Evolutionary conservation across 2,888 invertebrate species (phyloP), one percentile per base, ranked within the genome.

Genomic region (Abrostola triplasia): DNA sequence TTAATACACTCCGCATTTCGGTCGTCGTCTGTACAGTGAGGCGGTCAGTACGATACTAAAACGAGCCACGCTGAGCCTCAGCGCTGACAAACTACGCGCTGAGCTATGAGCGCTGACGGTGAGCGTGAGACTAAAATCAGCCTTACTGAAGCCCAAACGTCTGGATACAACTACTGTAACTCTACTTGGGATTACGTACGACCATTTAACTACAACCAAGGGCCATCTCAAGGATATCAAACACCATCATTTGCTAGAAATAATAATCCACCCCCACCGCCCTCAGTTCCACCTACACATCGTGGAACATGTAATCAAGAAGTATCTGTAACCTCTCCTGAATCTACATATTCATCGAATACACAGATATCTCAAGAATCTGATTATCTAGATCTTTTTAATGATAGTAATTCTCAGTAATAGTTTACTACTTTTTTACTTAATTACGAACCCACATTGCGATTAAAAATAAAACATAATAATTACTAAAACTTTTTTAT

Each of bases 1-100:
- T 66, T 77, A 73, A 73, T 66, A 61, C 70, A 59, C 68, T 69
- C 59, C 67, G 73, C 73, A 68, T 70, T 70, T 73, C 73, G 51
- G 67, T 71, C 57, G n/a, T n/a, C 65, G 69, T 71, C 70, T 74
- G 67, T 67, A 67, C 69, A 42, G 40, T 47, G 54, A 44, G 37
- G 67, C 55, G 70, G 48, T 67, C 61, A 64, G 71, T 56, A 68
- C 67, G 66, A 69, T 67, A 71, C 73, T 69, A n/a, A n/a, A n/a
- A n/a, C n/a, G n/a, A n/a, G n/a, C n/a, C n/a, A n/a, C n/a, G n/a
- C n/a, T n/a, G n/a, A n/a, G n/a, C n/a, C n/a, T n/a, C n/a, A n/a
- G n/a, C n/a, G n/a, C n/a, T n/a, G n/a, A n/a, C n/a, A n/a, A 73
- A 55, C 71, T 70, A 70, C 73, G 67, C 72, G 64, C 65, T 67